phyloP scores from a whole-genome alignment of 2,797 vertebrate genomes.

The Periophthalmus magnuspinnatus region DNA sequence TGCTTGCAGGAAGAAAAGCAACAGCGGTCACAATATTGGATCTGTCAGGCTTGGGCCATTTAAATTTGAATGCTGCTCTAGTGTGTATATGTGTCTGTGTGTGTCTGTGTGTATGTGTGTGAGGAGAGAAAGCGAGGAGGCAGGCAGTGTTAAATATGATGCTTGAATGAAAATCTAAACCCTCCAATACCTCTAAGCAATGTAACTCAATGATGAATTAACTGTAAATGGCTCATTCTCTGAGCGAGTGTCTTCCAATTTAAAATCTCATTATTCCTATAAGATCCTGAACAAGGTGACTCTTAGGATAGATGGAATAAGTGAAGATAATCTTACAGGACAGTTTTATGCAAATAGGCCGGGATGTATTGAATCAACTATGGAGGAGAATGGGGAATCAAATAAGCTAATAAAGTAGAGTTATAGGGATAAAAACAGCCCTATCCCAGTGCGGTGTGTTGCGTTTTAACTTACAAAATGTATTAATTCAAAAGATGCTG shows the following conservation, averaged over 20 bases:
- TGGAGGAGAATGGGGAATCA: conserved; percentile 82
- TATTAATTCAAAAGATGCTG: conserved; percentile 75
- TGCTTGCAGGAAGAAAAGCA: conserved; percentile 80
- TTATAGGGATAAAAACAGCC: conserved; percentile 74
- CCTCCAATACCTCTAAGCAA: conserved; percentile 87
- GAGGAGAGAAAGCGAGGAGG: conserved; percentile 53
- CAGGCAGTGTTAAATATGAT: conserved; percentile 84
- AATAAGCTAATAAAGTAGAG: conserved; percentile 85
- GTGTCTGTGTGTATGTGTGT: background rate
- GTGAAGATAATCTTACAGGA: conserved; percentile 86
- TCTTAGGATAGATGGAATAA: conserved; percentile 85
- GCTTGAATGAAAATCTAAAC: conserved; percentile 86
- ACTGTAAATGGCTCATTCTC: conserved; percentile 86
- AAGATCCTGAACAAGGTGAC: conserved; percentile 86
- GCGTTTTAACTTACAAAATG: conserved; percentile 68
- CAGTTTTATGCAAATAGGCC: conserved; percentile 85
- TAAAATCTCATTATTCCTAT: conserved; percentile 89
- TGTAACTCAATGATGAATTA: conserved; percentile 87
- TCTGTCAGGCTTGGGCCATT: conserved; percentile 82
- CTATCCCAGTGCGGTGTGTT: conserved; percentile 68
- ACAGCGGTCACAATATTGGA: conserved; percentile 82
- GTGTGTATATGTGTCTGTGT: conserved; percentile 59
- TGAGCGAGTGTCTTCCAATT: conserved; percentile 87
- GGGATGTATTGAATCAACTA: conserved; percentile 86
- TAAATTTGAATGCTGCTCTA: conserved; percentile 82